Base-by-base conservation (phyloP, 2,888 invertebrate species). In the Drosophila austrosaltans region DNA sequence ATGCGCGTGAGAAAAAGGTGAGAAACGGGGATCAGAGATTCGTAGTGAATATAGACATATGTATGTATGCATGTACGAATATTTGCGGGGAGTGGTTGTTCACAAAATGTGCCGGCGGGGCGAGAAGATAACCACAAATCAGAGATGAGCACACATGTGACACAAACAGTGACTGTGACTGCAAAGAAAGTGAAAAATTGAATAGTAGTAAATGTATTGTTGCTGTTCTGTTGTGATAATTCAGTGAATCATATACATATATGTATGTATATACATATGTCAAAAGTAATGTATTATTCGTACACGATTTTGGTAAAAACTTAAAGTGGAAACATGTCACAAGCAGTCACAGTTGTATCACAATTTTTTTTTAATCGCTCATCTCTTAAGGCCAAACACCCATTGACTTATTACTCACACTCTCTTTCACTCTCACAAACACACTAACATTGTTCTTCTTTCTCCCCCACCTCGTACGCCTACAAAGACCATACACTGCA, bases 1-100 rank as follows among this genome's bases (percentile, higher is more conserved):
- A 96, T 93, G 96, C 96, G 79, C 94, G 97, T 87, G 95, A 95
- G 92, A 95, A 96, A 89, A 98, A 97, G 96, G 97, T 97, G 90
- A 75, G 76, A 76, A 30, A 20, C 20, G 44, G 56, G 44, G 44
- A 25, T 40, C 22, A 3, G 25, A 28, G 28, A 53, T 36, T 20
- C 40, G 53, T 25, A 53, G 22, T 25, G 48, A 48, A 25, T 25
- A 25, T 25, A 16, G 16, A 16, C 16, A 16, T 16, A 16, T 16
- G 16, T 16, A 16, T 16, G 16, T 16, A 16, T 16, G 16, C 1
- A 16, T 1, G 16, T 16, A 48, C 10, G 22, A 48, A 25, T 0
- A 16, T 48, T 48, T 25, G 48, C 48, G 22, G 5, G 22, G 48
- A 22, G 22, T 10, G 22, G 22, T 22, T 20, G 44, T 44, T 44